Evolutionary conservation across 2,113 vertebrate species (phyloP).

Genomic region (Nematolebias whitei): DNA sequence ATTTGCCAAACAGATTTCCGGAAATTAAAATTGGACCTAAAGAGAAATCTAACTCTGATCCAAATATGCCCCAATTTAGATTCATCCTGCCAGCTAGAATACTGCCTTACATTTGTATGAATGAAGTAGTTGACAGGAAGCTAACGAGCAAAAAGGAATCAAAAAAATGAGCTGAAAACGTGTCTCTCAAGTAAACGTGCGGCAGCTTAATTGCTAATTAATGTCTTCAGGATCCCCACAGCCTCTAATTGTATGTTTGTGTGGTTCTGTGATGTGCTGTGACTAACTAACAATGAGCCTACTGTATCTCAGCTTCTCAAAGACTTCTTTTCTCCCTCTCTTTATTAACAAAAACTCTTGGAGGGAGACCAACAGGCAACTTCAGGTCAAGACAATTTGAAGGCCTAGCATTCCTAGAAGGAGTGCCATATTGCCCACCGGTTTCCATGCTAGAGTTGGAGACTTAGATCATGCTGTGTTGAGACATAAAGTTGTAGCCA

Average conservation of each 20-base stretch:
- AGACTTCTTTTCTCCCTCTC: conserved; percentile 48
- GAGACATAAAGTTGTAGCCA: too few relatives aligned
- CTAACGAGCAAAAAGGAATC: not conserved
- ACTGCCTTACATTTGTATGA: conserved; percentile 17
- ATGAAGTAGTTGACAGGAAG: conserved; percentile 3
- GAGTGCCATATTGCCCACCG: too few relatives aligned
- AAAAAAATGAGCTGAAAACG: conserved; percentile 3
- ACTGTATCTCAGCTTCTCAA: conserved; percentile 40
- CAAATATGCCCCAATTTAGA: conserved; percentile 27
- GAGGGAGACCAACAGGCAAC: conserved; percentile 27
- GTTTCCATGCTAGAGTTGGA: too few relatives aligned
- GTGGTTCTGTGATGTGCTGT: conserved; percentile 50
- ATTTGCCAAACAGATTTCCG: conserved; percentile 24
- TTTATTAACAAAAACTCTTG: conserved; percentile 24
- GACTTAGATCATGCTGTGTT: too few relatives aligned
- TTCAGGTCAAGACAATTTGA: conserved; percentile 30
- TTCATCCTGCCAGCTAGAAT: conserved; percentile 15
- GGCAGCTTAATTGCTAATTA: conserved; percentile 58
- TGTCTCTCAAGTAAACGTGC: conserved; percentile 11
- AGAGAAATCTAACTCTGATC: conserved; percentile 25
- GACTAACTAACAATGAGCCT: conserved; percentile 63
- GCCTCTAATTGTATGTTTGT: conserved; percentile 67
- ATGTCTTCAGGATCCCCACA: conserved; percentile 47
- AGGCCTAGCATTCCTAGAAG: too few relatives aligned
- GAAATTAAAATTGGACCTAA: conserved; percentile 17